Evolutionary conservation across 2,888 invertebrate genomes (phyloP).

Genomic region (Melanostoma scalare): DNA sequence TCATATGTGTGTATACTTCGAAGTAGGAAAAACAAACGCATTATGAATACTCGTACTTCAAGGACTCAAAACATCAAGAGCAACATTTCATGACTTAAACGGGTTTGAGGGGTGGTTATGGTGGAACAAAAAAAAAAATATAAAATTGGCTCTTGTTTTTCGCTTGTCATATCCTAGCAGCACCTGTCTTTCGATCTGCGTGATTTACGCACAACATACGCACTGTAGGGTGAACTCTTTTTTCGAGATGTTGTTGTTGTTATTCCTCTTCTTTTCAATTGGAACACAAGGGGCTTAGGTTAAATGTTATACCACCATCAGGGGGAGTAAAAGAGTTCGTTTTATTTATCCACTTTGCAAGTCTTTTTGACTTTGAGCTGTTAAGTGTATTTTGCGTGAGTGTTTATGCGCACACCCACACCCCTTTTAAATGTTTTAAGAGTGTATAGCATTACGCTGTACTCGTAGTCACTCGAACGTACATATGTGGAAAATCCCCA

Average conservation of each 20-base stretch:
- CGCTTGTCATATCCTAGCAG: conserved; percentile 67
- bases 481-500: conserved; percentile 54
- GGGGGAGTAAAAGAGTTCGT: conserved; percentile 39
- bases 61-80: conserved; percentile 49
- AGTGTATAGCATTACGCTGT: neutral
- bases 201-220: conserved; percentile 68
- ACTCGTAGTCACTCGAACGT: neutral
- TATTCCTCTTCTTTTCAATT: conserved; percentile 44
- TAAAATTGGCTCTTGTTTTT: conserved; percentile 65
- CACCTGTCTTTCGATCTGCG: conserved; percentile 69
- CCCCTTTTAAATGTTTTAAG: conserved; percentile 15
- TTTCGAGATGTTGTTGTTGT: neutral
- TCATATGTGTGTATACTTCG: neutral
- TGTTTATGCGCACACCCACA: conserved; percentile 32
- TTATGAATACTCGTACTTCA: conserved; percentile 35
- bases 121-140: conserved; percentile 12
- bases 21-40: conserved; percentile 51
- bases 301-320: conserved; percentile 45
- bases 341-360: conserved; percentile 73
- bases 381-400: conserved; percentile 67
- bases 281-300: conserved; percentile 61
- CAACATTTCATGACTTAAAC: conserved; percentile 54
- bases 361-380: conserved; percentile 71
- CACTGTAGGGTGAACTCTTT: conserved; percentile 47
- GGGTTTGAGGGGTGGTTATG: neutral